Conservation (phyloP, 2,888 invertebrate species). For the Drepanosiphum platanoidis region DNA sequence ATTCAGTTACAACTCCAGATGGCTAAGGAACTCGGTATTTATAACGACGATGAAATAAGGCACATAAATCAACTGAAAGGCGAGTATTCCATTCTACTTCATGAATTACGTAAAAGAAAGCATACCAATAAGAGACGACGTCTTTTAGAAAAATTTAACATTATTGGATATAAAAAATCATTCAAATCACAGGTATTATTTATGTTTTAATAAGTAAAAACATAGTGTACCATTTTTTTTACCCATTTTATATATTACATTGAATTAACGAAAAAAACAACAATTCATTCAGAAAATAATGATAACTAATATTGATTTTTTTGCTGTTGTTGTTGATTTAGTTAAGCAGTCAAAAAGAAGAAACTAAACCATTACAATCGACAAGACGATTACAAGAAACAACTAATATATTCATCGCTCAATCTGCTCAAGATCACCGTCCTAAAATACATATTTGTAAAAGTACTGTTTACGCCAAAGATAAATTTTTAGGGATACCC, state of each 20-base stretch:
- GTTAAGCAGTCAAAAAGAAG: neutral
- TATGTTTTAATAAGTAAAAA: neutral
- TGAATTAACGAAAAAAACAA: neutral
- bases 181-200: constrained; percentile 24
- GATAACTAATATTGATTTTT: neutral
- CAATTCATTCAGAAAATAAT: neutral
- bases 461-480: constrained; percentile 32
- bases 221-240: neutral
- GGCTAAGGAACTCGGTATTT: constrained; percentile 66
- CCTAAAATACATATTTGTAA: constrained; percentile 52
- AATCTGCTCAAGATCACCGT: constrained; percentile 49
- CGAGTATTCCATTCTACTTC: constrained; percentile 68
- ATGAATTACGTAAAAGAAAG: constrained; percentile 67
- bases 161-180: neutral
- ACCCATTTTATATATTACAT: neutral
- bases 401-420: constrained; percentile 38
- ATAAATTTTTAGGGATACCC: constrained; percentile 39
- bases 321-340: neutral
- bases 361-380: neutral
- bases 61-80: constrained; percentile 66
- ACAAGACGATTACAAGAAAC: constrained; percentile 28
- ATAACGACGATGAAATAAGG: constrained; percentile 66
- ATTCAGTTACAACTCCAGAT: constrained; percentile 65
- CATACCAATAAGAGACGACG: constrained; percentile 1
- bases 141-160: constrained; percentile 17